phyloP scores from a whole-genome alignment of 2,113 vertebrate genomes.

The Psephotus haematonotus region DNA sequence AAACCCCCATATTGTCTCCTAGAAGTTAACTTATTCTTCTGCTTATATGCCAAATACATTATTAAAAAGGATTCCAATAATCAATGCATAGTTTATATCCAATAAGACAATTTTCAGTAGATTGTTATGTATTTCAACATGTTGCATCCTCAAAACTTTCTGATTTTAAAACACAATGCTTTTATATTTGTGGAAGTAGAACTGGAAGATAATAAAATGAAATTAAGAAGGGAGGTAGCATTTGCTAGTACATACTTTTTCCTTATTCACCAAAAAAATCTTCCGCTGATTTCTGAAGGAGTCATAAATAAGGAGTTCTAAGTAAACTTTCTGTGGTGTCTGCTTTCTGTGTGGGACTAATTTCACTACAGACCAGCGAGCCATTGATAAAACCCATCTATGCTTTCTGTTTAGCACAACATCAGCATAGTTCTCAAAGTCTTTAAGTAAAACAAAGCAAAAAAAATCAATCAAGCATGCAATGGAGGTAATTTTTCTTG shows the following conservation, averaged over 20 bases:
- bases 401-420: background rate
- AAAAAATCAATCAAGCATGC: background rate
- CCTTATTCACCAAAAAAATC: background rate
- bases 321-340: background rate
- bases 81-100: background rate
- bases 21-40: background rate
- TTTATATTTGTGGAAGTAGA: background rate
- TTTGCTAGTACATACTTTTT: background rate
- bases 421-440: background rate
- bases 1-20: background rate
- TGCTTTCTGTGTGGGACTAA: background rate
- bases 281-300: background rate
- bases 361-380: background rate
- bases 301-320: background rate
- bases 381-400: background rate
- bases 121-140: background rate
- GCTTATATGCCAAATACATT: background rate
- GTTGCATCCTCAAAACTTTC: background rate
- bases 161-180: background rate
- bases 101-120: background rate
- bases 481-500: constrained; percentile 4
- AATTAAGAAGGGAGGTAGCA: background rate
- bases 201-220: background rate
- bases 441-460: background rate
- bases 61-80: background rate